Conservation (phyloP, 2,113 vertebrate genomes). For the Hippocampus abdominalis region DNA sequence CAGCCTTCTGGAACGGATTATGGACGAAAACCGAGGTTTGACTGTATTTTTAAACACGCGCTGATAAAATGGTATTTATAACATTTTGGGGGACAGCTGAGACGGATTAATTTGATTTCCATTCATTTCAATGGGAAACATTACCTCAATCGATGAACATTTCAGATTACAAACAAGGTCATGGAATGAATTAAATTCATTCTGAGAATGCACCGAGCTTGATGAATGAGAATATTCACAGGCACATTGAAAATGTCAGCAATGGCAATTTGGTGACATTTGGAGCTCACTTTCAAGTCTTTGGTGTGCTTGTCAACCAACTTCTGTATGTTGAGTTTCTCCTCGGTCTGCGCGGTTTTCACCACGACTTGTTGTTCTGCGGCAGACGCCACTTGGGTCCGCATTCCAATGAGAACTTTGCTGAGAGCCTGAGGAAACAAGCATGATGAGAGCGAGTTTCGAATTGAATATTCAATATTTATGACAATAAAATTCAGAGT, state of each 20-base stretch:
- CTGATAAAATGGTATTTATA: too few relatives aligned
- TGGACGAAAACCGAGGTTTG: too few relatives aligned
- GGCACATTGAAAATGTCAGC: neutral
- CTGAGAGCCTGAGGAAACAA: constrained; percentile 78
- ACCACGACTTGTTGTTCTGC: constrained; percentile 89
- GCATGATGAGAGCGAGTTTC: neutral
- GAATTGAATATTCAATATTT: too few relatives aligned
- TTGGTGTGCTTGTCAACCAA: constrained; percentile 87
- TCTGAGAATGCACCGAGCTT: neutral
- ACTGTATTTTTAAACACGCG: too few relatives aligned
- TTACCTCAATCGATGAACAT: too few relatives aligned
- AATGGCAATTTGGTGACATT: neutral
- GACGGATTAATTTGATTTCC: too few relatives aligned
- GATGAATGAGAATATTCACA: neutral
- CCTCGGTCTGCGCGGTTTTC: constrained; percentile 82
- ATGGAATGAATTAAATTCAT: too few relatives aligned
- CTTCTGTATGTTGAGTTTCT: constrained; percentile 85
- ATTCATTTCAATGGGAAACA: too few relatives aligned
- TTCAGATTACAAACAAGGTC: too few relatives aligned
- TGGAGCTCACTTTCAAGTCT: constrained; percentile 75
- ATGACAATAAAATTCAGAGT: too few relatives aligned
- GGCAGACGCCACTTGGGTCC: constrained; percentile 85
- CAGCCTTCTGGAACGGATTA: too few relatives aligned
- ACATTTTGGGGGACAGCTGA: too few relatives aligned
- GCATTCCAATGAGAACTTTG: constrained; percentile 85